Conservation (phyloP, 1,140 invertebrate genomes). For the Drusus annulatus region DNA sequence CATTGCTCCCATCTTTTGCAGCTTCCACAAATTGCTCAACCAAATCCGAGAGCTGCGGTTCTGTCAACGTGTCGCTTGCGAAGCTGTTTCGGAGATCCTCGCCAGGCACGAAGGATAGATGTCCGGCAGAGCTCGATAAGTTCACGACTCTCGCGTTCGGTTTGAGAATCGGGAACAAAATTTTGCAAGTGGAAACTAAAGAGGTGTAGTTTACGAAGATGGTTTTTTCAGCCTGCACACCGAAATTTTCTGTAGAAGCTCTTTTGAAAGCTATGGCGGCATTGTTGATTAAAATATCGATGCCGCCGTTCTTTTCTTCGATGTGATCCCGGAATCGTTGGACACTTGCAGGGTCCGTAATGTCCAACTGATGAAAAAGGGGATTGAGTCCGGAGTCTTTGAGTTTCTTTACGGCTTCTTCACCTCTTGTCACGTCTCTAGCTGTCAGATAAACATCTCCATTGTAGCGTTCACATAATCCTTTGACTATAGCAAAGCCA, state of each 20-base stretch:
- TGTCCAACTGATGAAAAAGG: conserved; percentile 80
- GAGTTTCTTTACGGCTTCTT: conserved; percentile 72
- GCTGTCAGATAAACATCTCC: conserved; percentile 78
- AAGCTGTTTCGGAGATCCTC: conserved; percentile 71
- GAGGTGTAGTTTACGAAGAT: conserved; percentile 80
- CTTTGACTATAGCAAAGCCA: conserved; percentile 79
- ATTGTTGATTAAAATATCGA: conserved; percentile 90
- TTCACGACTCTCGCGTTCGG: conserved; percentile 82
- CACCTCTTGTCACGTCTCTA: conserved; percentile 72
- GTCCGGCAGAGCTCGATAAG: conserved; percentile 79
- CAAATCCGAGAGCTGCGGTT: conserved; percentile 72
- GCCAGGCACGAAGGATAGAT: conserved; percentile 73
- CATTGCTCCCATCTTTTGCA: conserved; percentile 64
- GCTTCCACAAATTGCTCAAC: conserved; percentile 79
- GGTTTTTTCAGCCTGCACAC: conserved; percentile 80
- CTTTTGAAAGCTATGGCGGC: conserved; percentile 84
- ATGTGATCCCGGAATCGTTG: conserved; percentile 75
- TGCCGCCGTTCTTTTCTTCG: conserved; percentile 77
- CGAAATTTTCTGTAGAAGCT: conserved; percentile 75
- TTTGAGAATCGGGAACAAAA: conserved; percentile 79
- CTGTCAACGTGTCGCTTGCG: conserved; percentile 70
- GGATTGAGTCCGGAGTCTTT: conserved; percentile 72
- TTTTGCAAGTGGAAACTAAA: conserved; percentile 75
- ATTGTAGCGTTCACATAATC: conserved; percentile 75
- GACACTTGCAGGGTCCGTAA: conserved; percentile 75